phyloP scores from a whole-genome alignment of 2,113 vertebrate genomes.

The Myotis brandtii region DNA sequence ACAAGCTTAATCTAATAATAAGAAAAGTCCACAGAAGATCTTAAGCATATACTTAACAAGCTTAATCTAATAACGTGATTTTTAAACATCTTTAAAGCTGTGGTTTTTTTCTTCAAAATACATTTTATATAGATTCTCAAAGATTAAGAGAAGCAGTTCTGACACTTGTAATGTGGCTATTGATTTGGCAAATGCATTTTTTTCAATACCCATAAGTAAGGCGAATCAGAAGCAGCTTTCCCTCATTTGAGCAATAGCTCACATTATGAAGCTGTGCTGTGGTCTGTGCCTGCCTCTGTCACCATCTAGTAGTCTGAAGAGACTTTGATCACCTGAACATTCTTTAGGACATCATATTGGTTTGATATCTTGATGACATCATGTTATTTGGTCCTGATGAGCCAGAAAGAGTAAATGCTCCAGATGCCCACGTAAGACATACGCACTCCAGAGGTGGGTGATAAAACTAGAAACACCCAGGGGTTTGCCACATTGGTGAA shows the following conservation, averaged over 20 bases:
- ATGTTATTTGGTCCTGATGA: background rate
- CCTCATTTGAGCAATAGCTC: background rate
- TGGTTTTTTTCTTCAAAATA: background rate
- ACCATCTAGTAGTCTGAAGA: background rate
- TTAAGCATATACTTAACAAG: background rate
- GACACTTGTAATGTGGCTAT: background rate
- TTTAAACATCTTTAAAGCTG: background rate
- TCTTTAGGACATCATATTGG: background rate
- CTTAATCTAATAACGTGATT: background rate
- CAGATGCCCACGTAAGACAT: background rate
- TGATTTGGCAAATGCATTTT: slow-evolving; percentile 4
- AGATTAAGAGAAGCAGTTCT: background rate
- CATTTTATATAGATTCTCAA: background rate
- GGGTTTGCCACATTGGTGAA: background rate
- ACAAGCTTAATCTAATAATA: background rate
- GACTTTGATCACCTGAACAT: background rate
- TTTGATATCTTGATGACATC: background rate
- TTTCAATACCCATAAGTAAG: background rate
- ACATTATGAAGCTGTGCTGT: background rate
- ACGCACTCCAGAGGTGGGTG: background rate
- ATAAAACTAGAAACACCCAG: slow-evolving; percentile 10
- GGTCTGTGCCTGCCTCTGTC: background rate
- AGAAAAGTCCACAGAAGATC: background rate
- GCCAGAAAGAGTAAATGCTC: background rate
- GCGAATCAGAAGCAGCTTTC: background rate